Base-by-base conservation (phyloP, 2,797 vertebrate species). In the Spondyliosoma cantharus region DNA sequence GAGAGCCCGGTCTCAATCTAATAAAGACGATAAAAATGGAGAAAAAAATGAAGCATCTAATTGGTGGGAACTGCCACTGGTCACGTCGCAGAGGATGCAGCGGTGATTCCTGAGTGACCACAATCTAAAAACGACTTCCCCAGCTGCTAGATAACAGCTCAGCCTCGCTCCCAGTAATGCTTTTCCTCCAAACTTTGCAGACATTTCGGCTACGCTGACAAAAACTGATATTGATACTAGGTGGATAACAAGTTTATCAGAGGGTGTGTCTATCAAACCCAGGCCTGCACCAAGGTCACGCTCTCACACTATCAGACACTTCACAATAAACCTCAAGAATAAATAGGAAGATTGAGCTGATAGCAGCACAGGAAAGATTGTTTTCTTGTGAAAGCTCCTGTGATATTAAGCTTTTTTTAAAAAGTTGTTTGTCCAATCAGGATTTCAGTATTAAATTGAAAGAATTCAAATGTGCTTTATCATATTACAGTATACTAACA, bases 61-160 rank as follows among this genome's bases (percentile, higher is more conserved):
- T 92, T 94, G 92, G 83, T 91, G 93, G 90, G 88, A 93, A 94
- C 88, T 93, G 93, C 91, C 84, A 92, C 50, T 89, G 81, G 93
- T 94, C 94, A 96, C 93, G 93, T 95, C 90, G 87, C 87, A 7
- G 76, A 87, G 86, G 92, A 93, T 80, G 86, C 86, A 89, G 78
- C 76, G 57, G 83, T 84, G 91, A 94, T 91, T 93, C 83, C 87
- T 92, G 88, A 86, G 85, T 89, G 91, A 90, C 89, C 81, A 82
- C 87, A 94, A 94, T 95, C 94, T 93, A 90, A 93, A 95, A 95
- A 92, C 81, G 88, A 94, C 91, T 94, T 94, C 93, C 94, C 91
- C 78, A 83, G 86, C 87, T 83, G 71, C 84, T 79, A 94, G 93
- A 95, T 95, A 94, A 95, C 91, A 73, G 86, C 89, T 82, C 82